Evolutionary conservation across 2,113 vertebrate species (phyloP).

Genomic region (Phylloscopus whistleri): DNA sequence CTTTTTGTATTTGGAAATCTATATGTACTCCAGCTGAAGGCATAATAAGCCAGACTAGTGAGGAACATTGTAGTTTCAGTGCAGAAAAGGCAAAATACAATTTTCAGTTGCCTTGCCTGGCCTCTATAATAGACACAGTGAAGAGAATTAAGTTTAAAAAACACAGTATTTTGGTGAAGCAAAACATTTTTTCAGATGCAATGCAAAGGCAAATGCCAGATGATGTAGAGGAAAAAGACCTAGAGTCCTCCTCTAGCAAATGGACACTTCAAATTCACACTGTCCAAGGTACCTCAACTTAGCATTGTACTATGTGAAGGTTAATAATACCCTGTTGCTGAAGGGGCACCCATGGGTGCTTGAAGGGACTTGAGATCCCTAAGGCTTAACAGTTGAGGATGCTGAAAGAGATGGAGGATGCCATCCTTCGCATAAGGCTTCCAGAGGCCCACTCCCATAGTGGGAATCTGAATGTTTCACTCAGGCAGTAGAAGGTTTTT

Average conservation of each 20-base stretch:
- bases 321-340: not conserved
- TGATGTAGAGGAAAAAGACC: not conserved
- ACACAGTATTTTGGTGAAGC: not conserved
- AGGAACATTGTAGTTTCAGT: not conserved
- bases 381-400: not conserved
- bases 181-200: not conserved
- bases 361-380: not conserved
- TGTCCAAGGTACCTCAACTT: not conserved
- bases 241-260: not conserved
- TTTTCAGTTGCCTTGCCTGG: not conserved
- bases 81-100: not conserved
- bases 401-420: not conserved
- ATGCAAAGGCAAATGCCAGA: not conserved
- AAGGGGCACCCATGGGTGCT: not conserved
- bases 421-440: not conserved
- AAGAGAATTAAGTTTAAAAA: not conserved
- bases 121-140: not conserved
- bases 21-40: not conserved
- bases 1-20: not conserved
- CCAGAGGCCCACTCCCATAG: not conserved
- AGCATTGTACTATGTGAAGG: not conserved
- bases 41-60: not conserved
- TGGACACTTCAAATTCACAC: not conserved
- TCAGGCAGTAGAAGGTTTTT: not conserved
- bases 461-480: not conserved